These are phyloP conservation scores for Ypsolopha scabrella DNA, from an alignment of 2,888 invertebrate species.

Conservation along the genomic window DNA sequence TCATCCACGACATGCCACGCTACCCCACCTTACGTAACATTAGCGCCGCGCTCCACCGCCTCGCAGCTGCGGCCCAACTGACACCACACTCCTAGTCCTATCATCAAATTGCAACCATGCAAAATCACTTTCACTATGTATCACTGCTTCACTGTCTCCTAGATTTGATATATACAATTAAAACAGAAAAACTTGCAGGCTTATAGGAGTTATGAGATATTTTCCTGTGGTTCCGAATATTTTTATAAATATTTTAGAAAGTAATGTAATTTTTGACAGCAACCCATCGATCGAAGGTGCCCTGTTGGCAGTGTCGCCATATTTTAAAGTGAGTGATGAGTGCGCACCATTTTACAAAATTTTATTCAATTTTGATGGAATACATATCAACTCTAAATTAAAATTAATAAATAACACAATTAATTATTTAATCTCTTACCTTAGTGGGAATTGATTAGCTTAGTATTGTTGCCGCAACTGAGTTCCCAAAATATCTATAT, in stretches of 20 bases:
- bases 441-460: too few species aligned
- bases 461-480: too few species aligned
- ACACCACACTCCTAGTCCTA: conserved; percentile 56
- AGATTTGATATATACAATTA: conserved; percentile 7
- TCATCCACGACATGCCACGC: conserved; percentile 62
- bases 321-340: too few species aligned
- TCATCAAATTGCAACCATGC: conserved; percentile 33
- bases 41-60: conserved; percentile 21
- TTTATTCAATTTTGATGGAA: too few species aligned
- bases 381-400: too few species aligned
- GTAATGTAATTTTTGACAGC: conserved; percentile 50
- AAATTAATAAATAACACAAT: too few species aligned
- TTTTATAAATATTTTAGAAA: conserved; percentile 37
- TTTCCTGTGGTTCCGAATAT: neutral
- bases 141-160: conserved; percentile 14
- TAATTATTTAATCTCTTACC: too few species aligned
- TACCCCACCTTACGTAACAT: conserved; percentile 62
- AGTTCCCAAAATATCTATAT: too few species aligned
- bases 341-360: too few species aligned
- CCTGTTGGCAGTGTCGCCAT: conserved; percentile 66
- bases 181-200: neutral
- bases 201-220: too few species aligned
- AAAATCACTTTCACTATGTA: conserved; percentile 48
- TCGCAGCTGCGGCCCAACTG: conserved; percentile 41
- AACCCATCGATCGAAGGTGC: conserved; percentile 67